phyloP scores from a whole-genome alignment of 1,140 invertebrate genomes.

The Yoshiicerus persimilis region DNA sequence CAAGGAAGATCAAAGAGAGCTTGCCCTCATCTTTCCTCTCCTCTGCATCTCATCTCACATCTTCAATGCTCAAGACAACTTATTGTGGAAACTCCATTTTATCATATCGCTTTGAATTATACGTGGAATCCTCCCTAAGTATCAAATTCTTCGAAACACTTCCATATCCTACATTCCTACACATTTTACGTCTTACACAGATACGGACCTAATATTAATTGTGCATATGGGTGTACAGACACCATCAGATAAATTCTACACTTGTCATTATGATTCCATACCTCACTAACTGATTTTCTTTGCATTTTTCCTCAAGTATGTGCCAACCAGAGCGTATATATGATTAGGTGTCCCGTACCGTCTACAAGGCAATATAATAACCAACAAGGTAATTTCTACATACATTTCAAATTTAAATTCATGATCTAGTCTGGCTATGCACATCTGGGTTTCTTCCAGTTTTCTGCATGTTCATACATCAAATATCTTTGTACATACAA shows the following conservation, averaged over 20 bases:
- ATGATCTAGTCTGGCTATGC: neutral
- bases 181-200: neutral
- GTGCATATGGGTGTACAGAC: neutral
- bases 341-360: neutral
- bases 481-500: neutral
- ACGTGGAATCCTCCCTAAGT: neutral
- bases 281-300: neutral
- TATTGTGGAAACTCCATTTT: neutral
- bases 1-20: neutral
- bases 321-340: no score
- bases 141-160: neutral
- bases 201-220: neutral
- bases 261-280: neutral
- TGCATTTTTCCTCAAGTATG: neutral
- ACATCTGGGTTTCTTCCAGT: neutral
- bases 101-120: neutral
- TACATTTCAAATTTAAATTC: slow-evolving; percentile 19
- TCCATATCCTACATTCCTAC: neutral
- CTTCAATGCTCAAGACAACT: neutral
- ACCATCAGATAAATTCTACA: neutral
- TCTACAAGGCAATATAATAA: neutral
- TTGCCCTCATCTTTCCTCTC: neutral
- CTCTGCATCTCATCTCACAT: neutral
- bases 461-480: neutral
- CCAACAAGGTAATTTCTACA: neutral